Percentiles rank a stretch among this genome's conserved stretches.
phyloP scores from a whole-genome alignment of 2,888 invertebrate species.

The Dione juno region DNA sequence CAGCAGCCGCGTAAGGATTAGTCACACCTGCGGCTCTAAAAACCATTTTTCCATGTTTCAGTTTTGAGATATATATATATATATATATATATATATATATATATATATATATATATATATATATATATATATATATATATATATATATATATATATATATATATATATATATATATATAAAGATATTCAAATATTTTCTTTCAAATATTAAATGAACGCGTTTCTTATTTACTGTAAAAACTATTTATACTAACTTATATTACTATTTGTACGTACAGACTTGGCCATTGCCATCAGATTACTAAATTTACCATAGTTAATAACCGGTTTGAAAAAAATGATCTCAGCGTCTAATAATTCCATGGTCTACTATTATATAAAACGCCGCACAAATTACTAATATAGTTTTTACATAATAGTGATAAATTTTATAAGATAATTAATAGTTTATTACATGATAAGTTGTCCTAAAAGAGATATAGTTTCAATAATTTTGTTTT shows the following conservation, averaged over 20 bases:
- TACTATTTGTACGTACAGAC: too few relatives aligned
- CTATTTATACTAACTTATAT: too few relatives aligned
- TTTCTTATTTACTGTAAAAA: neutral
- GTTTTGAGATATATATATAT: too few relatives aligned
- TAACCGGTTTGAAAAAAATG: conserved; percentile 65
- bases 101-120: too few relatives aligned
- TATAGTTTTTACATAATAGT: too few relatives aligned
- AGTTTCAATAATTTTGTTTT: neutral
- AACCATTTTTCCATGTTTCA: conserved; percentile 46
- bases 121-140: too few relatives aligned
- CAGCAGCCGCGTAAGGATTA: conserved; percentile 49
- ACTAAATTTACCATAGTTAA: conserved; percentile 20
- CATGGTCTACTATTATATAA: conserved; percentile 45
- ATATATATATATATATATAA: too few relatives aligned
- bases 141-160: too few relatives aligned
- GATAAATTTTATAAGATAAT: neutral
- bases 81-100: too few relatives aligned
- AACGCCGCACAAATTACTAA: conserved; percentile 35
- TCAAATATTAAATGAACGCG: neutral
- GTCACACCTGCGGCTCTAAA: conserved; percentile 61
- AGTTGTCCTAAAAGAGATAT: neutral
- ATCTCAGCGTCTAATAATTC: conserved; percentile 71
- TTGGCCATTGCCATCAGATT: conserved; percentile 2
- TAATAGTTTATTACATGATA: neutral
- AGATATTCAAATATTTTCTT: neutral